phyloP scores from a whole-genome alignment of 2,888 invertebrate species.

The Limnephilus rhombicus region DNA sequence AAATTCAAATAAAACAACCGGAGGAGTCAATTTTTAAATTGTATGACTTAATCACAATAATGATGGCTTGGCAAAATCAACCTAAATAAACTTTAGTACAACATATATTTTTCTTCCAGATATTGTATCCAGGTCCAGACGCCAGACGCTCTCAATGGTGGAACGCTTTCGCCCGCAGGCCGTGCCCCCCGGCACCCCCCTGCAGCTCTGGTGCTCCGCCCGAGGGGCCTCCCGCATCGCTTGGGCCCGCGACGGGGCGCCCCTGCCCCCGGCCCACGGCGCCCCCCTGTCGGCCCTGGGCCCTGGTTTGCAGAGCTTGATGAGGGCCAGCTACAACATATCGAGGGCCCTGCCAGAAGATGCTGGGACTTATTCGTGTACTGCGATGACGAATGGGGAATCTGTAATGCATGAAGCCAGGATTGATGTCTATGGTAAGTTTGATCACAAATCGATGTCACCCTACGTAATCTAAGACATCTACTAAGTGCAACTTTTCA shows the following conservation, averaged over 20 bases:
- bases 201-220: conserved; percentile 57
- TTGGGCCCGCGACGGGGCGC: conserved; percentile 61
- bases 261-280: conserved; percentile 46
- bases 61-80: too few relatives aligned
- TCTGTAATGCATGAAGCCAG: conserved; percentile 80
- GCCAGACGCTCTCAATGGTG: conserved; percentile 48
- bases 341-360: conserved; percentile 61
- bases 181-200: conserved; percentile 51
- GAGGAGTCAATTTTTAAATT: too few relatives aligned
- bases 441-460: too few relatives aligned
- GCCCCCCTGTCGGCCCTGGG: not conserved
- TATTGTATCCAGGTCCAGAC: conserved; percentile 12
- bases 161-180: conserved; percentile 60
- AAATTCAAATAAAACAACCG: too few relatives aligned
- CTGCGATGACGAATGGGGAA: conserved; percentile 57
- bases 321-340: conserved; percentile 57
- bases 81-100: not conserved
- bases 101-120: not conserved
- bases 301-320: not conserved
- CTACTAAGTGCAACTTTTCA: too few relatives aligned
- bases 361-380: conserved; percentile 63
- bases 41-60: too few relatives aligned
- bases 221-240: conserved; percentile 53
- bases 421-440: conserved; percentile 81
- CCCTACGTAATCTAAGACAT: too few relatives aligned